Conservation (phyloP, 2,888 invertebrate genomes). For the Meghimatium bilineatum region DNA sequence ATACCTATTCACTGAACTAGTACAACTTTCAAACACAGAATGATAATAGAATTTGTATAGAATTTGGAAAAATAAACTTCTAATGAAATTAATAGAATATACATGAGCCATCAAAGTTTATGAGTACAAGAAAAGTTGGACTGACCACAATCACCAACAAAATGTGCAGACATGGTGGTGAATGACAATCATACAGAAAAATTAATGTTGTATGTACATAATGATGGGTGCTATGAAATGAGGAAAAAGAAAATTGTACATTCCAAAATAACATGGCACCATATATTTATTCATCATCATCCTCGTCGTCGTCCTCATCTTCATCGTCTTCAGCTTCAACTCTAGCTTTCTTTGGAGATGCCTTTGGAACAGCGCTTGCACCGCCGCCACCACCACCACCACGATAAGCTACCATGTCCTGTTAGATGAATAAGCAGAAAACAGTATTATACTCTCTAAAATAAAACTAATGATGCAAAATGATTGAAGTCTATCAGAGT, state of each 20-base stretch:
- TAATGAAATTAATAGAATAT: background rate
- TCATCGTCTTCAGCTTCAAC: slow-evolving; percentile 50
- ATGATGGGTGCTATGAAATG: slow-evolving; percentile 3
- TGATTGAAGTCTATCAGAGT: too few relatives aligned
- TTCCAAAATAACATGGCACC: slow-evolving; percentile 1
- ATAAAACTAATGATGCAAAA: too few relatives aligned
- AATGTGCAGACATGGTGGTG: background rate
- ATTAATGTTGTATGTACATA: slow-evolving; percentile 14
- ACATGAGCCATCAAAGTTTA: background rate
- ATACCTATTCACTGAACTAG: background rate
- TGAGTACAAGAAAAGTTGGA: background rate
- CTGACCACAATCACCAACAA: background rate
- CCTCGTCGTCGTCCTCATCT: slow-evolving; percentile 52
- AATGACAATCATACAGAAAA: background rate
- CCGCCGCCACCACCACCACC: slow-evolving; percentile 43
- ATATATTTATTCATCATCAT: slow-evolving; percentile 49
- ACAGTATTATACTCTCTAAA: too few relatives aligned
- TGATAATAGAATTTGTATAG: background rate
- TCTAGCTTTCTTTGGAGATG: slow-evolving; percentile 51
- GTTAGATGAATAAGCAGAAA: too few relatives aligned
- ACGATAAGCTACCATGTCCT: slow-evolving; percentile 66
- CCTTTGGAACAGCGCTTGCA: slow-evolving; percentile 39
- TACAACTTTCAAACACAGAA: background rate
- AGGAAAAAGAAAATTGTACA: background rate
- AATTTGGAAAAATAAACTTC: background rate